A percentile compares a stretch with the other conserved stretches of the same genome.
Conservation (phyloP, 2,888 invertebrate species). For the Drosophila paranaensis region DNA sequence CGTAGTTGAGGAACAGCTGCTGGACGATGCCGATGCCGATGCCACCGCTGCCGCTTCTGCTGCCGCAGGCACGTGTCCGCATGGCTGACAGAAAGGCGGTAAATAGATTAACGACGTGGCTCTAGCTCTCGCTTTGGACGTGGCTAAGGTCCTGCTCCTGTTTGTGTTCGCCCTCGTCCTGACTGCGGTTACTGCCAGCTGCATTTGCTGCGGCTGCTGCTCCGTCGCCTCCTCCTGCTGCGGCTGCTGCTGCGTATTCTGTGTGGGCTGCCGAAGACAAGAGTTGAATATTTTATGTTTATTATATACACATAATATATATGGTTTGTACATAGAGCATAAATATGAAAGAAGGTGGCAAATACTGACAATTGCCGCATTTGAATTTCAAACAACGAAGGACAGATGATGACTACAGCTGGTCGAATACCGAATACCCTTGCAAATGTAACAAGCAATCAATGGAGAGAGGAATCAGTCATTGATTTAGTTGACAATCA, state of each 20-base stretch:
- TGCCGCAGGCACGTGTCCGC: slow-evolving; percentile 80
- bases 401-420: too few relatives aligned
- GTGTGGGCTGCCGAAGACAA: slow-evolving; percentile 62
- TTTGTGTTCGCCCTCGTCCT: slow-evolving; percentile 28
- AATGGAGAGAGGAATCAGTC: too few relatives aligned
- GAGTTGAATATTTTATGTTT: slow-evolving; percentile 76
- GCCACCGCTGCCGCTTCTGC: slow-evolving; percentile 19
- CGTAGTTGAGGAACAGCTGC: slow-evolving; percentile 8
- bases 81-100: slow-evolving; percentile 81
- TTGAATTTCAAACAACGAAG: slow-evolving; percentile 60
- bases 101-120: slow-evolving; percentile 82
- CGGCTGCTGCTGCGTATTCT: slow-evolving; percentile 50
- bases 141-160: slow-evolving; percentile 53
- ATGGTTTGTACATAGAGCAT: slow-evolving; percentile 14
- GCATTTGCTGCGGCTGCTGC: slow-evolving; percentile 28
- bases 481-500: not conserved
- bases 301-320: slow-evolving; percentile 46
- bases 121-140: slow-evolving; percentile 66
- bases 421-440: not conserved
- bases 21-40: slow-evolving; percentile 3
- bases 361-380: slow-evolving; percentile 56
- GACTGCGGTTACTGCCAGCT: slow-evolving; percentile 46
- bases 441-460: too few relatives aligned
- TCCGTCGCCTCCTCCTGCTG: slow-evolving; percentile 2
- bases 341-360: slow-evolving; percentile 59